These are phyloP conservation scores for Argyra leucocephala DNA, from an alignment of 2,888 invertebrate species.

Conservation along the genomic window DNA sequence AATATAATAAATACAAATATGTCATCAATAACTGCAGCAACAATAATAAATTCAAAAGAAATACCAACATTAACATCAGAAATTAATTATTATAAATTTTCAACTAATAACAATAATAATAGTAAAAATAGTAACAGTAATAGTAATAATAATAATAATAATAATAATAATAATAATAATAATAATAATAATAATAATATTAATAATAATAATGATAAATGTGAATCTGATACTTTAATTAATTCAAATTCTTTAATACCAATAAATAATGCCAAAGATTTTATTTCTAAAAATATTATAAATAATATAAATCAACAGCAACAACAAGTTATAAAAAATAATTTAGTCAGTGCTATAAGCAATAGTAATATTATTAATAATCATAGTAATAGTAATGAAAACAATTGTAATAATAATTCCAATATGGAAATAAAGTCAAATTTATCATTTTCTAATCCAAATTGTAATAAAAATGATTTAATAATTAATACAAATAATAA, in stretches of 20 bases:
- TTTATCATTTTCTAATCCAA: neutral
- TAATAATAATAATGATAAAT: no score
- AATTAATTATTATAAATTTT: no score
- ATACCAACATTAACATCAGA: no score
- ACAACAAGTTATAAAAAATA: neutral
- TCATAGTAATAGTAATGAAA: no score
- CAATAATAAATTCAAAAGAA: no score
- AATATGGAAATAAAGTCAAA: neutral
- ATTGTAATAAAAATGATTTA: neutral
- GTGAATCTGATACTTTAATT: neutral
- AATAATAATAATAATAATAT: no score
- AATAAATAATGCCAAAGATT: conserved; percentile 1
- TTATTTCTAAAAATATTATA: neutral
- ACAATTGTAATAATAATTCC: neutral
- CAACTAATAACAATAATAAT: no score
- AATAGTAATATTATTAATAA: no score
- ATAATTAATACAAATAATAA: neutral
- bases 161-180: neutral
- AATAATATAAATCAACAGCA: neutral
- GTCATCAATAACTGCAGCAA: neutral
- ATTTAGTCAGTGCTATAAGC: no score
- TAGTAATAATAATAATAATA: neutral
- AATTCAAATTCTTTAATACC: neutral
- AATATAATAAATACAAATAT: neutral
- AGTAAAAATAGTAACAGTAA: neutral